These are phyloP conservation scores for Drosophila subsilvestris DNA, from an alignment of 2,888 invertebrate genomes.

Conservation along the genomic window DNA sequence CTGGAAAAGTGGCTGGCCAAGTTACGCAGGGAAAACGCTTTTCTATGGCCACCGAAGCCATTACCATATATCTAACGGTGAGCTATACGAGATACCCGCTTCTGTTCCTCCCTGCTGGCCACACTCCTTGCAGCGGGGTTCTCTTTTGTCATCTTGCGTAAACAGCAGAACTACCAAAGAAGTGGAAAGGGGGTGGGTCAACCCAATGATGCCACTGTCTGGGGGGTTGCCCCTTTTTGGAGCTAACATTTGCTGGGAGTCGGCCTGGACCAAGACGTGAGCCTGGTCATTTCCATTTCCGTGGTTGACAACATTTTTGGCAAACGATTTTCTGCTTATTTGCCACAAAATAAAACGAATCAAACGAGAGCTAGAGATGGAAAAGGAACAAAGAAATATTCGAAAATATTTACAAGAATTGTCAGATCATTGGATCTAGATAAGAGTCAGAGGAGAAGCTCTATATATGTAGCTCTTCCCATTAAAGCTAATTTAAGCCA, in stretches of 20 bases:
- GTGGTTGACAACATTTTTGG: conserved; percentile 78
- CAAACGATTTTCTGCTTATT: conserved; percentile 82
- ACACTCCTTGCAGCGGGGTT: neutral
- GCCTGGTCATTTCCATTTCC: conserved; percentile 75
- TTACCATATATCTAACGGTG: conserved; percentile 70
- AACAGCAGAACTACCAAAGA: conserved; percentile 49
- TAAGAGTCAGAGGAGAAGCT: neutral
- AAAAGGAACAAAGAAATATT: neutral
- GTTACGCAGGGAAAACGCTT: conserved; percentile 59
- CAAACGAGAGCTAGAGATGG: conserved; percentile 39
- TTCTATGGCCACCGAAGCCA: conserved; percentile 61
- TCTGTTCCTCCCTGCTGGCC: conserved; percentile 8
- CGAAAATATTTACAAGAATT: neutral
- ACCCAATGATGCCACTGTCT: conserved; percentile 24
- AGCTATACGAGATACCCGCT: conserved; percentile 38
- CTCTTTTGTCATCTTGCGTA: conserved; percentile 67
- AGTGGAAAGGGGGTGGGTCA: neutral
- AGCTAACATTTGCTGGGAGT: conserved; percentile 52
- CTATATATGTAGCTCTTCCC: too few species aligned
- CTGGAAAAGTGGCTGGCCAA: conserved; percentile 50
- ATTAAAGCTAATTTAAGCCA: too few species aligned
- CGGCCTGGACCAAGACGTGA: conserved; percentile 15
- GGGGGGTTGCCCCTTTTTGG: conserved; percentile 23
- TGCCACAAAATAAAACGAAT: conserved; percentile 66
- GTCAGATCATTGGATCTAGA: neutral